phyloP scores from a whole-genome alignment of 1,140 invertebrate species.

The Dufourea novaeangliae region DNA sequence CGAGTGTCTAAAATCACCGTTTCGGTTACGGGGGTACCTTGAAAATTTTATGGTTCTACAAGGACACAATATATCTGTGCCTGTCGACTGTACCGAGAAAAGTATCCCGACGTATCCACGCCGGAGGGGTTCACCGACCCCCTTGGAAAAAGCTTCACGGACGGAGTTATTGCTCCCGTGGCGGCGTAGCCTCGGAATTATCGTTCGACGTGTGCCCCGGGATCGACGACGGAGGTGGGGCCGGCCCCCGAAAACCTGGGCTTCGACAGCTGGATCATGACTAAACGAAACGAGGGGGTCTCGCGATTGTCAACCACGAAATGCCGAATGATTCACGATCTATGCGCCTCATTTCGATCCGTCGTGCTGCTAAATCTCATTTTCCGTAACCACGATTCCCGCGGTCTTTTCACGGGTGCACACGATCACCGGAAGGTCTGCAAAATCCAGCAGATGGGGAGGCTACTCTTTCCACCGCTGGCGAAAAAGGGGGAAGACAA shows the following conservation, averaged over 20 bases:
- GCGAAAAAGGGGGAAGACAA: no score
- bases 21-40: no score
- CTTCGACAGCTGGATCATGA: constrained; percentile 67
- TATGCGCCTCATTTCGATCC: neutral
- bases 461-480: no score
- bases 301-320: constrained; percentile 32
- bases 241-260: constrained; percentile 56
- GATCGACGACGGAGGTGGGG: constrained; percentile 57
- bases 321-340: constrained; percentile 50
- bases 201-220: constrained; percentile 7
- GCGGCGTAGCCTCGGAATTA: constrained; percentile 42
- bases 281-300: constrained; percentile 50
- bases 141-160: constrained; percentile 46
- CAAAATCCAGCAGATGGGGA: neutral
- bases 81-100: no score
- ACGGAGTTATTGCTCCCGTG: constrained; percentile 48
- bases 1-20: no score
- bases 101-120: constrained; percentile 53
- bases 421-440: neutral
- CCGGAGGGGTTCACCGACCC: constrained; percentile 51
- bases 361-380: neutral
- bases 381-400: neutral
- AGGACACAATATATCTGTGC: no score
- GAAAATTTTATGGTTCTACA: no score
- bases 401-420: neutral